Evolutionary conservation across 2,888 invertebrate species (phyloP).

Genomic region (Dicycla oo): DNA sequence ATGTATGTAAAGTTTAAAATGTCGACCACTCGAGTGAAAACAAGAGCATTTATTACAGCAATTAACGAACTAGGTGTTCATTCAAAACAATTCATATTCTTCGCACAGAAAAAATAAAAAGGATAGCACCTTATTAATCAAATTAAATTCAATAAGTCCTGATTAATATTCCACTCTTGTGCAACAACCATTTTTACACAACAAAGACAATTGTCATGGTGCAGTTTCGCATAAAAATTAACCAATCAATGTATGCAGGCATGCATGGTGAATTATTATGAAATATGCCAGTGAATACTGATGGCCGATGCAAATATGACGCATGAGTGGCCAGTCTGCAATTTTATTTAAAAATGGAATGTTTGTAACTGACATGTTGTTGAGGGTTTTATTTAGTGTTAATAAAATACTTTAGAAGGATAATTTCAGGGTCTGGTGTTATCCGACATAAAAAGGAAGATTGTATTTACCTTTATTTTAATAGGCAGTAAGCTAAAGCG

Average conservation of each 20-base stretch:
- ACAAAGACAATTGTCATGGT: slow-evolving; percentile 69
- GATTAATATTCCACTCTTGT: slow-evolving; percentile 57
- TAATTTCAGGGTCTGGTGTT: not conserved
- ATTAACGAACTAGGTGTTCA: not conserved
- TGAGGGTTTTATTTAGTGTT: not conserved
- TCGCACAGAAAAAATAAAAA: slow-evolving; percentile 14
- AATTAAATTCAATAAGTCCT: slow-evolving; percentile 43
- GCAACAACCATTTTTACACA: slow-evolving; percentile 64
- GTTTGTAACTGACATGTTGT: slow-evolving; percentile 17
- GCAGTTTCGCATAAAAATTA: slow-evolving; percentile 70
- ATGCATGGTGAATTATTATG: slow-evolving; percentile 74
- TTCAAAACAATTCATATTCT: slow-evolving; percentile 6
- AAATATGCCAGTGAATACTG: slow-evolving; percentile 70
- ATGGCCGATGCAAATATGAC: slow-evolving; percentile 57
- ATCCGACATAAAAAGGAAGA: not conserved
- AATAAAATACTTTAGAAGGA: not conserved
- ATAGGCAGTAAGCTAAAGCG: too few relatives aligned
- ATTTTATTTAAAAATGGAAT: slow-evolving; percentile 49
- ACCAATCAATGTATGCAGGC: slow-evolving; percentile 68
- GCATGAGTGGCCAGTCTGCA: slow-evolving; percentile 56
- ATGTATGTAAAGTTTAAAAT: not conserved
- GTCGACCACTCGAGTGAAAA: not conserved
- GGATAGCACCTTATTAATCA: slow-evolving; percentile 9
- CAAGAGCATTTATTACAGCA: not conserved
- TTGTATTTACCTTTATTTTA: not conserved